Base-by-base conservation (phyloP, 2,888 invertebrate species). In the Eupeodes luniger region DNA sequence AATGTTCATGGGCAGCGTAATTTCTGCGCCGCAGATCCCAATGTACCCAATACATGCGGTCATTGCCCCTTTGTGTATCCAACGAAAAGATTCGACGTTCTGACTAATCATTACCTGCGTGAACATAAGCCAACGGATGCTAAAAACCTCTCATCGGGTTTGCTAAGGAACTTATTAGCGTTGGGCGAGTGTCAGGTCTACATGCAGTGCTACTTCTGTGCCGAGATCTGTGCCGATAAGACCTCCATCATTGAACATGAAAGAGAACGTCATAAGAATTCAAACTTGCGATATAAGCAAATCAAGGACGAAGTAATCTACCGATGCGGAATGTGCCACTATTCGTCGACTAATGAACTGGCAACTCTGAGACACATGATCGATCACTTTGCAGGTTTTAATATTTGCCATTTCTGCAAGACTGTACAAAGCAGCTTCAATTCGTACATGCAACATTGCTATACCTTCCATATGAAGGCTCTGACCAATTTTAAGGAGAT, bases 281-380 rank as follows among this genome's bases (percentile, higher is more conserved):
- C 85, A 0, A 90, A 69, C 9, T 91, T 92, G 74, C 90, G 91
- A 27, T 92, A 91, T 61, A 91, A 91, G 5, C 89, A 90, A 51
- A 36, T 92, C 4, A 86, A 57, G 5, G 85, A 94, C 0, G 91
- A 92, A 0, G 90, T 94, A 0, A 94, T 95, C 0, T 92, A 94
- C 11, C 94, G 94, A 81, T 95, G 95, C 85, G 92, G 93, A 14
- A 91, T 92, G 10, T 95, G 95, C 83, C 89, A 91, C 10, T 92
- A 90, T 3, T 91, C 94, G 0, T 91, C 93, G 0, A 90, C 91
- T 0, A 91, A 92, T 5, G 90, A 94, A n/a, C 59, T 90, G 19
- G 90, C 91, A 0, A 91, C 94, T 36, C 84, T 93, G 44, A 91
- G 91, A 0, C 95, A 95, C 80, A 94, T 94, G 91, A 85, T 92